A percentile compares a stretch with the other conserved stretches of the same genome.
Evolutionary conservation across 1,140 invertebrate genomes (phyloP).

Genomic region (Cydia amplana): DNA sequence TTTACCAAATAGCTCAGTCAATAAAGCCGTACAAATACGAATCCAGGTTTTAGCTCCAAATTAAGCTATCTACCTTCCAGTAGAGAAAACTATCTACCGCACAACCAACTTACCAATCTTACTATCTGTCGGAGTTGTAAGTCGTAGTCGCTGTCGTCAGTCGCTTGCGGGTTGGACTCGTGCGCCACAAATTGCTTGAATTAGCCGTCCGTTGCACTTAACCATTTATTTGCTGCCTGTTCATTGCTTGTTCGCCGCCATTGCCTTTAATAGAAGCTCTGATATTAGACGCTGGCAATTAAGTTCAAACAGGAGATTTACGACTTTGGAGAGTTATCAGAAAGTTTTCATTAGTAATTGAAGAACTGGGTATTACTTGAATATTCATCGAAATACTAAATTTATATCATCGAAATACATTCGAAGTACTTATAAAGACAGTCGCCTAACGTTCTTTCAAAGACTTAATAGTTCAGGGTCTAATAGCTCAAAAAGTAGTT

Average conservation of each 20-base stretch:
- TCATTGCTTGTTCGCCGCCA: conserved; percentile 39
- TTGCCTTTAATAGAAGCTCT: conserved; percentile 22
- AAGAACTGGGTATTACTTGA: background rate
- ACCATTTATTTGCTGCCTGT: conserved; percentile 50
- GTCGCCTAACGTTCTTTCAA: background rate
- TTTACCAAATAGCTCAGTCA: too few species aligned
- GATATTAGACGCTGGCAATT: conserved; percentile 22
- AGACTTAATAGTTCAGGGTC: background rate
- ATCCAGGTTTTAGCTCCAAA: too few species aligned
- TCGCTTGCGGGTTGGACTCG: background rate
- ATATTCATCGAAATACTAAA: too few species aligned
- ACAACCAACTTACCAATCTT: too few species aligned
- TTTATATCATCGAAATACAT: background rate
- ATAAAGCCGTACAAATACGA: too few species aligned
- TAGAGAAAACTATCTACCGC: too few species aligned
- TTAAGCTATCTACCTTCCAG: too few species aligned
- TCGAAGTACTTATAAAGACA: background rate
- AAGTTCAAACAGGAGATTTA: conserved; percentile 14
- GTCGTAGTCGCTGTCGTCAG: background rate
- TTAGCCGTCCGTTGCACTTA: conserved; percentile 52
- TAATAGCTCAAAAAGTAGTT: conserved; percentile 40
- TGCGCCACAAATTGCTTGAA: conserved; percentile 52
- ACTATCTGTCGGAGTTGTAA: background rate
- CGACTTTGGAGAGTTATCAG: background rate
- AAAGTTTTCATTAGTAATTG: background rate